These are phyloP conservation scores for Pantelozetes paolii DNA, from an alignment of 2,888 invertebrate species.

Conservation along the genomic window DNA sequence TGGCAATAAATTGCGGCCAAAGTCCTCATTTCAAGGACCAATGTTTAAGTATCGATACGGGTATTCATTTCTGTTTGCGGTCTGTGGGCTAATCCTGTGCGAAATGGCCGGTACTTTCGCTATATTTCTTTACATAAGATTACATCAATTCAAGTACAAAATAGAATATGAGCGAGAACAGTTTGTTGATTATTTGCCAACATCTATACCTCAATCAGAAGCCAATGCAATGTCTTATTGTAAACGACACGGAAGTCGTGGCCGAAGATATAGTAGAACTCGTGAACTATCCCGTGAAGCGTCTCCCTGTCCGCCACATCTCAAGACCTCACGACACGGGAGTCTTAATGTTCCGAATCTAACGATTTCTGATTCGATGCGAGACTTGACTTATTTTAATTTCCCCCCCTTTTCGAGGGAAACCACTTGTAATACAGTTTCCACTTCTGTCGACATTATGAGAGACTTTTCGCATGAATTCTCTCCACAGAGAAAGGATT, in stretches of 20 bases:
- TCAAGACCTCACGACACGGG: slow-evolving; percentile 39
- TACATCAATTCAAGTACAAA: slow-evolving; percentile 56
- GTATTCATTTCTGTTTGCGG: slow-evolving; percentile 78
- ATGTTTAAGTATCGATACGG: slow-evolving; percentile 61
- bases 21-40: slow-evolving; percentile 64
- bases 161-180: slow-evolving; percentile 44
- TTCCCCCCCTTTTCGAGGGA: slow-evolving; percentile 48
- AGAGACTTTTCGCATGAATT: slow-evolving; percentile 49
- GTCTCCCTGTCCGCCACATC: slow-evolving; percentile 40
- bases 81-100: slow-evolving; percentile 75
- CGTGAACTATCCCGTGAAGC: slow-evolving; percentile 43
- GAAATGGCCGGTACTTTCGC: slow-evolving; percentile 81
- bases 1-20: slow-evolving; percentile 75
- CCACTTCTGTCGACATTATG: slow-evolving; percentile 48
- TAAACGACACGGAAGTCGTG: slow-evolving; percentile 44
- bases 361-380: slow-evolving; percentile 49
- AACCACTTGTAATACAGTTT: slow-evolving; percentile 48
- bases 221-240: slow-evolving; percentile 40
- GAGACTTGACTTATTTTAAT: slow-evolving; percentile 48
- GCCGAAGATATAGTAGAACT: slow-evolving; percentile 44
- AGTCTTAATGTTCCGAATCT: slow-evolving; percentile 44
- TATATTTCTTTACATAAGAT: slow-evolving; percentile 78
- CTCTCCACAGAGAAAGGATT: slow-evolving; percentile 45
- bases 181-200: slow-evolving; percentile 37
- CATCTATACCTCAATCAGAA: slow-evolving; percentile 16